Conservation (phyloP, 2,888 invertebrate species). For the Epicampocera succincta region DNA sequence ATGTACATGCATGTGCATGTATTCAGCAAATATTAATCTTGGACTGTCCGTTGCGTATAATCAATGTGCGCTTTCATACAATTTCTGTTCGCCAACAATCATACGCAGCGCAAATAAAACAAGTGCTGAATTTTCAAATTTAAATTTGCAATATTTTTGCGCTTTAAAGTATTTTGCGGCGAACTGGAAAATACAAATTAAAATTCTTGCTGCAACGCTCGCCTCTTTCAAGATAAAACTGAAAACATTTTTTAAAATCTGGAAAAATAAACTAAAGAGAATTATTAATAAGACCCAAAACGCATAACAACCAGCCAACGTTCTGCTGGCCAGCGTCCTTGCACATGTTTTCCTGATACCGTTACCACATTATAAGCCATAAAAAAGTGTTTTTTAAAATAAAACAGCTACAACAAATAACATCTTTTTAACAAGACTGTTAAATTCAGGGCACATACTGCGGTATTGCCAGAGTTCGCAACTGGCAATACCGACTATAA, state of each 20-base stretch:
- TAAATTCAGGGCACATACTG: conserved; percentile 80
- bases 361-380: conserved; percentile 59
- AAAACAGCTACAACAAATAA: conserved; percentile 61
- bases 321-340: conserved; percentile 73
- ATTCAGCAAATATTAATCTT: no score
- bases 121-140: not conserved
- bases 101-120: conserved; percentile 17
- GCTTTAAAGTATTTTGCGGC: not conserved
- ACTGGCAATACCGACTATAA: conserved; percentile 75
- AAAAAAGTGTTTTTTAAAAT: conserved; percentile 49
- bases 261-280: conserved; percentile 20
- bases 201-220: conserved; percentile 46
- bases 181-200: conserved; percentile 35
- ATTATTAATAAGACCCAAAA: conserved; percentile 65
- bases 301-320: conserved; percentile 60
- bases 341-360: conserved; percentile 59
- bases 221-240: conserved; percentile 34
- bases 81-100: no score
- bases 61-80: conserved; percentile 1
- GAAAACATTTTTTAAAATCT: conserved; percentile 37
- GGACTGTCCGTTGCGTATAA: conserved; percentile 12
- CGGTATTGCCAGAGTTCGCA: conserved; percentile 71
- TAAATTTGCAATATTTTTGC: not conserved
- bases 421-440: conserved; percentile 75
- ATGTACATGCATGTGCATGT: no score